Conservation (phyloP, 2,113 vertebrate species). For the Rhodinocichla rosea region DNA sequence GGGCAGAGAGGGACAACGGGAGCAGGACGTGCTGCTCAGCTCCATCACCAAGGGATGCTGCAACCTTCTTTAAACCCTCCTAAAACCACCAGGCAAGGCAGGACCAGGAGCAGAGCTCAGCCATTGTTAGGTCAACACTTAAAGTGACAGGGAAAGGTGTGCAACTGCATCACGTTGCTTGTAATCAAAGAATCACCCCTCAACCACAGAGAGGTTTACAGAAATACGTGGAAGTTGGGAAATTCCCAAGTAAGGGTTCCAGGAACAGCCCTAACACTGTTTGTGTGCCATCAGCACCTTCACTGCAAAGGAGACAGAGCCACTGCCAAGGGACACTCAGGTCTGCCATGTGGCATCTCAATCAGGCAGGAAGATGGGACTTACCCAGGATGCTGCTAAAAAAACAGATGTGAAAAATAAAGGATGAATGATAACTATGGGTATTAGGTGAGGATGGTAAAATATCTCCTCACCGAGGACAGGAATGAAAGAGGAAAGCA, state of each 20-base stretch:
- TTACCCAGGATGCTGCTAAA: not conserved
- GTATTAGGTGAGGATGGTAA: fast-evolving
- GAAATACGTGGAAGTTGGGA: not conserved
- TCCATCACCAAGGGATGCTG: not conserved
- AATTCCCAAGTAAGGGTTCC: not conserved
- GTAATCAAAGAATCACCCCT: fast-evolving
- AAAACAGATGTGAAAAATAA: not conserved
- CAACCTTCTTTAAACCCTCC: not conserved
- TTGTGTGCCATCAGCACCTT: fast-evolving
- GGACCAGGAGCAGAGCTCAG: not conserved
- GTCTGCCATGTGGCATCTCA: fast-evolving
- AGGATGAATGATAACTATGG: fast-evolving
- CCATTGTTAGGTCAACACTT: not conserved
- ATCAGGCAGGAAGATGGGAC: fast-evolving
- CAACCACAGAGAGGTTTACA: not conserved
- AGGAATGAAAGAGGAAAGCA: not conserved
- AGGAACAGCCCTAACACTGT: not conserved
- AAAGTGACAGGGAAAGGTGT: not conserved
- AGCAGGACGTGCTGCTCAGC: not conserved
- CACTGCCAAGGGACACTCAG: fast-evolving
- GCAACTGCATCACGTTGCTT: fast-evolving
- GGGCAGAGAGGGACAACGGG: fast-evolving
- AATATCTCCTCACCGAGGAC: fast-evolving
- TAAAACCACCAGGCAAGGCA: not conserved
- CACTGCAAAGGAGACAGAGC: fast-evolving